Conservation (phyloP, 2,888 invertebrate genomes). For the Serripes groenlandicus region DNA sequence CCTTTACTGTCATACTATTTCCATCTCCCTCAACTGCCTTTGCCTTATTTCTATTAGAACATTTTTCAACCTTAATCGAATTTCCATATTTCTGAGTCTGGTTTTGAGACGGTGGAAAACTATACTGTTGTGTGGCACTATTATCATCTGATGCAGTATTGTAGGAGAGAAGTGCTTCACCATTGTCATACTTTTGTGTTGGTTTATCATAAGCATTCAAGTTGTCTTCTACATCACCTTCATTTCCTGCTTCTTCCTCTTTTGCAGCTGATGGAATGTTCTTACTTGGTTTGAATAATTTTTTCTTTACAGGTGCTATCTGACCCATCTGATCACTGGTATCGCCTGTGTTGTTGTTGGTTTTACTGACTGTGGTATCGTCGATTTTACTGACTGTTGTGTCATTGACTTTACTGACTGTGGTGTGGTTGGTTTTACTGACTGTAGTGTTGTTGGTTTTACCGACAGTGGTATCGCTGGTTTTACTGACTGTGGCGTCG, state of each 20-base stretch:
- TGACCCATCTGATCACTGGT: too few species aligned
- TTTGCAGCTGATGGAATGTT: neutral
- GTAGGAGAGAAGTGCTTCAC: neutral
- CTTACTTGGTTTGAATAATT: neutral
- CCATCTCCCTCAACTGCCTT: neutral
- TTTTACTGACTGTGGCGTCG: neutral
- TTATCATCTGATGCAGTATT: neutral
- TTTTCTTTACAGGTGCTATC: constrained; percentile 2
- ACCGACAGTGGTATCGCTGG: neutral
- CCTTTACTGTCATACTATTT: constrained; percentile 25
- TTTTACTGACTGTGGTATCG: neutral
- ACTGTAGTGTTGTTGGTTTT: neutral
- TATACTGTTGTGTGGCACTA: neutral
- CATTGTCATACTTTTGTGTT: neutral
- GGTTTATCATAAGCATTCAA: neutral
- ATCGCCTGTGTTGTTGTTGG: neutral
- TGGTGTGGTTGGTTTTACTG: neutral
- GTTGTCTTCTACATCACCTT: constrained; percentile 62
- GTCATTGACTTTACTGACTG: neutral
- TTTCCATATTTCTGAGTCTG: constrained; percentile 17
- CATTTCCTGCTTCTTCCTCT: constrained; percentile 47
- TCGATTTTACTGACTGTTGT: neutral
- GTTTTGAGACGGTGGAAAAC: neutral
- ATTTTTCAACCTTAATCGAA: constrained; percentile 1
- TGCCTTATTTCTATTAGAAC: neutral